Evolutionary conservation across 2,113 vertebrate genomes (phyloP).

Genomic region (Phaetusa simplex): DNA sequence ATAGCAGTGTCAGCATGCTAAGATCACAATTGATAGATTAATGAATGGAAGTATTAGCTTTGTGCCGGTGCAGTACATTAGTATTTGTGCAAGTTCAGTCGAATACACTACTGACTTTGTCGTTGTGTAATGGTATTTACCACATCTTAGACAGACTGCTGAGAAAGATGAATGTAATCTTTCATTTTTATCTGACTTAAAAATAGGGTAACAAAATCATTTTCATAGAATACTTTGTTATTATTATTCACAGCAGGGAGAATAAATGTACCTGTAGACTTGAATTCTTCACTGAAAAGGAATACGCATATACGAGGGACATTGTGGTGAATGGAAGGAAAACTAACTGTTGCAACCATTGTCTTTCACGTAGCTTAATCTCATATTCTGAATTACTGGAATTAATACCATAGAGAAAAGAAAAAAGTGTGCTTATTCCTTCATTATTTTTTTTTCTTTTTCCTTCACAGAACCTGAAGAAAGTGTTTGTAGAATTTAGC

Average conservation of each 20-base stretch:
- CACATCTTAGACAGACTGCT: slow-evolving; percentile 51
- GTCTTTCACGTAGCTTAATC: background rate
- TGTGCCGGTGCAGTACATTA: slow-evolving; percentile 13
- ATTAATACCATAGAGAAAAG: background rate
- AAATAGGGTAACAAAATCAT: slow-evolving; percentile 56
- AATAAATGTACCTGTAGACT: background rate
- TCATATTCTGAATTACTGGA: background rate
- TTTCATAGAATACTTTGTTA: slow-evolving; percentile 46
- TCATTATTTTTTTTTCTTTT: background rate
- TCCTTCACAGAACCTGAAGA: slow-evolving; percentile 82
- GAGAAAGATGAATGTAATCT: slow-evolving; percentile 55
- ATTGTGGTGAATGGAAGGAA: background rate
- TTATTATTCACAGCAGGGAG: background rate
- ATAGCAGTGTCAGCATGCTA: slow-evolving; percentile 32
- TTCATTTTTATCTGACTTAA: slow-evolving; percentile 38
- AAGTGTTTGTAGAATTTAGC: slow-evolving; percentile 89
- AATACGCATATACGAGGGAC: background rate
- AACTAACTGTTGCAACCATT: background rate
- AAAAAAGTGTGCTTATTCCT: background rate
- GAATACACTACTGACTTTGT: slow-evolving; percentile 23
- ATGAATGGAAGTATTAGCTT: slow-evolving; percentile 35
- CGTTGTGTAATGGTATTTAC: slow-evolving; percentile 52
- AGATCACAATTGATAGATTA: slow-evolving; percentile 41
- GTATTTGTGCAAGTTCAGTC: slow-evolving; percentile 49
- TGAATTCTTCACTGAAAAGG: background rate